phyloP scores from a whole-genome alignment of 1,140 invertebrate species.

The Zaprionus tsacasi region DNA sequence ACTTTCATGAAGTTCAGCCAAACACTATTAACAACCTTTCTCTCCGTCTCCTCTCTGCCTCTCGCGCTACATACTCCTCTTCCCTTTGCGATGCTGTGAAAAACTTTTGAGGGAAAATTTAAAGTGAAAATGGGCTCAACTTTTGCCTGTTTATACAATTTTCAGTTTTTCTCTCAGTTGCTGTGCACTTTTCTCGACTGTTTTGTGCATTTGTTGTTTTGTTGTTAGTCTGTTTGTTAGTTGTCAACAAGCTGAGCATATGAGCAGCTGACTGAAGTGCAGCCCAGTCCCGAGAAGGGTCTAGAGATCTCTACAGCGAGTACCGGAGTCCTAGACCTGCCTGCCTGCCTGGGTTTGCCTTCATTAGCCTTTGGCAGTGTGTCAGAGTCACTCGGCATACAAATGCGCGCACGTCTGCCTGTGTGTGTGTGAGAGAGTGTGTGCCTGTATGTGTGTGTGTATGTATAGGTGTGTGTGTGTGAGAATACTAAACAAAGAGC shows the following conservation, averaged over 20 bases:
- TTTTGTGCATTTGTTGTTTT: conserved; percentile 55
- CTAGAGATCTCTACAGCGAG: neutral
- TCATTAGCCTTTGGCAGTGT: conserved; percentile 80
- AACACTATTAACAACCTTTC: neutral
- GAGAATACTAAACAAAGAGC: conserved; percentile 65
- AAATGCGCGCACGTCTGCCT: conserved; percentile 5
- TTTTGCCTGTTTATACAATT: conserved; percentile 60
- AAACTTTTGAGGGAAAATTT: conserved; percentile 9
- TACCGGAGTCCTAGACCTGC: conserved; percentile 25
- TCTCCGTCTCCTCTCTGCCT: neutral
- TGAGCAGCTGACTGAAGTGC: conserved; percentile 64
- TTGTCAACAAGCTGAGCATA: conserved; percentile 72
- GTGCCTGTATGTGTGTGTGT: conserved; percentile 3
- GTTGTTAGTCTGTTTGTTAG: conserved; percentile 74
- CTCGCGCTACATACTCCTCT: neutral
- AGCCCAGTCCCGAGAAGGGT: conserved; percentile 23
- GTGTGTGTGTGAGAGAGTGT: conserved; percentile 8
- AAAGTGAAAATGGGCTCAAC: conserved; percentile 21
- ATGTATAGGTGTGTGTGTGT: conserved; percentile 20
- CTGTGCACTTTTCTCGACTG: conserved; percentile 62
- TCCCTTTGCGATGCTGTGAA: neutral
- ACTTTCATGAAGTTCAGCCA: neutral
- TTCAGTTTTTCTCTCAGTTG: conserved; percentile 32
- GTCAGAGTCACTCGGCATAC: conserved; percentile 60
- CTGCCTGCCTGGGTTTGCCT: conserved; percentile 47